Percentiles rank a stretch among this genome's conserved stretches.
Evolutionary conservation across 2,888 invertebrate species (phyloP).

Genomic region (Branchinecta sandiegonensis): DNA sequence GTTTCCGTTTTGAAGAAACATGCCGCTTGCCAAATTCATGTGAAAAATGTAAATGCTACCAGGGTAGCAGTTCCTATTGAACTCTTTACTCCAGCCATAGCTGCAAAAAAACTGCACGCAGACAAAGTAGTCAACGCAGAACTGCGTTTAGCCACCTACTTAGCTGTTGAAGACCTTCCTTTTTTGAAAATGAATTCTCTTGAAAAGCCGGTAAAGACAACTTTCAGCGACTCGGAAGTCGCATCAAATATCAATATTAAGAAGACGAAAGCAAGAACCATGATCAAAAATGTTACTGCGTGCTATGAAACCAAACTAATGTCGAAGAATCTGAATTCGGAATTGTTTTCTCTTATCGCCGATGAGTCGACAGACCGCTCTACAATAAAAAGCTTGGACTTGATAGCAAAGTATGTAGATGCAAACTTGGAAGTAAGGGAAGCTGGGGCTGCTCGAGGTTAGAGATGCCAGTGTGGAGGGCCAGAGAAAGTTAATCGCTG

Average conservation of each 20-base stretch:
- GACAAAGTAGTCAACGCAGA: conserved; percentile 6
- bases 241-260: not conserved
- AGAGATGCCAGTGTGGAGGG: not conserved
- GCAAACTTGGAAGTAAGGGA: conserved; percentile 1
- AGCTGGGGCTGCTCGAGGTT: conserved; percentile 2
- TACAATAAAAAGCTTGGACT: not conserved
- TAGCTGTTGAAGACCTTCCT: conserved; percentile 5
- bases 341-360: conserved; percentile 1
- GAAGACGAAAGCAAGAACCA: not conserved
- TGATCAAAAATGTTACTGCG: not conserved
- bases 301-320: no score
- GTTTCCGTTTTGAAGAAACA: not conserved
- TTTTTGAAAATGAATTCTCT: not conserved
- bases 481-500: not conserved
- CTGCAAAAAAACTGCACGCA: conserved; percentile 11
- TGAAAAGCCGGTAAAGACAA: not conserved
- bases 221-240: not conserved
- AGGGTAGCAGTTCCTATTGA: not conserved
- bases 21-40: not conserved
- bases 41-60: not conserved
- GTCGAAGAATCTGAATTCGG: no score
- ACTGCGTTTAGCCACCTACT: conserved; percentile 11
- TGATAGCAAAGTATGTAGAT: conserved; percentile 14
- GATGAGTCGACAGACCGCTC: conserved; percentile 11
- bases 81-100: not conserved